Base-by-base conservation (phyloP, 1,140 invertebrate genomes). In the Laupala kohalensis region DNA sequence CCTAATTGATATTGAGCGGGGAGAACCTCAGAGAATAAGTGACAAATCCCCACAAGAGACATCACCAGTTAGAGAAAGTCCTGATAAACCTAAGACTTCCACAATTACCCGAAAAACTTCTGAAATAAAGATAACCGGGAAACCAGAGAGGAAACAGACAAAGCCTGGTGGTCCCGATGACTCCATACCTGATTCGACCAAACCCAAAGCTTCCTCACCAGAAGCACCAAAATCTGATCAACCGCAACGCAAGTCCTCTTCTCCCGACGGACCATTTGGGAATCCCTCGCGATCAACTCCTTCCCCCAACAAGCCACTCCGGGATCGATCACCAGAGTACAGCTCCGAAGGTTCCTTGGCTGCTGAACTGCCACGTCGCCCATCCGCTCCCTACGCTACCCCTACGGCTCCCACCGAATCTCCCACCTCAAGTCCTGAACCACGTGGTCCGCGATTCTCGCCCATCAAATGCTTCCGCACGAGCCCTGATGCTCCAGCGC, bases 271-370 rank as follows among this genome's bases (percentile, higher is more conserved):
- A 19, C 37, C 37, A 4, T 1, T 19, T 9, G 37, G 37, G 0
- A 53, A 19, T 19, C 37, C 37, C 30, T 6, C 30, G 9, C 37
- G 19, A 4, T 19, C 9, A 9, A 19, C 37, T 19, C 37, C 37
- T 19, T 12, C 19, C 1, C 23, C 27, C 19, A 30, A 67, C 63
- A 71, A n/a, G 24, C 4, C 70, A 15, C 71, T 28, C 5, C 67
- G 77, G 69, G 76, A 77, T 68, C 77, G 77, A 63, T 77, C 77
- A 26, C 77, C 77, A 29, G 77, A 78, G 64, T 78, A 79, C 71
- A 78, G 76, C 67, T 78, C 77, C 12, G 78, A 78, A 72, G 78
- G 78, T 5, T 79, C 78, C 25, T 71, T 79, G 4, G 75, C 71
- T 6, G 76, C 74, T 66, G 78, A 79, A 75, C 62, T 72, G 6